Conservation (phyloP, 1,140 invertebrate genomes). For the Pteromalus puparum region DNA sequence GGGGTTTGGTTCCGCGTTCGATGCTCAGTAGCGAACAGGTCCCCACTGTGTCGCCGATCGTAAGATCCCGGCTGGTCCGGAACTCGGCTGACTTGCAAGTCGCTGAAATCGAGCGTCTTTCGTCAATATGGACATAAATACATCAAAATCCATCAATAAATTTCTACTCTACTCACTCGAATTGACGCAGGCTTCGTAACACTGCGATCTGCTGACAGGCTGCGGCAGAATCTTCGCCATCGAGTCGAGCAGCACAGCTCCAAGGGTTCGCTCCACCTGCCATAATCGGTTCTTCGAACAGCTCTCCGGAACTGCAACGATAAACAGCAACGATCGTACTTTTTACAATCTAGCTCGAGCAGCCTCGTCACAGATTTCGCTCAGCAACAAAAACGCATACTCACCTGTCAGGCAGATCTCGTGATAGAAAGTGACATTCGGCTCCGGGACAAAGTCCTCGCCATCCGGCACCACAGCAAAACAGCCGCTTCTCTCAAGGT, state of each 20-base stretch:
- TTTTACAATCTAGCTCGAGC: background rate
- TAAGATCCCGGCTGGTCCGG: conserved; percentile 61
- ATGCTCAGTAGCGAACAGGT: conserved; percentile 62
- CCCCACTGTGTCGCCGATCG: conserved; percentile 59
- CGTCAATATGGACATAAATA: conserved; percentile 47
- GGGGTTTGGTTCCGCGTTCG: conserved; percentile 64
- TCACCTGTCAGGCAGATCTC: conserved; percentile 66
- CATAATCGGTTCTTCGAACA: conserved; percentile 62
- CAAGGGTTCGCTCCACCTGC: conserved; percentile 68
- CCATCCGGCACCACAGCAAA: conserved; percentile 61
- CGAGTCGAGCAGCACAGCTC: conserved; percentile 64
- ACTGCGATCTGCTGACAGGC: conserved; percentile 59
- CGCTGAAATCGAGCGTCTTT: background rate
- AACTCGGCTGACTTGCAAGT: conserved; percentile 68
- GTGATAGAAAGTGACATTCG: conserved; percentile 65
- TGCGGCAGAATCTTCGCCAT: conserved; percentile 52
- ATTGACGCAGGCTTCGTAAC: conserved; percentile 65
- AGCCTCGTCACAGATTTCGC: background rate
- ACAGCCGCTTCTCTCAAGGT: conserved; percentile 65
- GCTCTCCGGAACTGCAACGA: conserved; percentile 56
- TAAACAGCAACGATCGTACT: background rate
- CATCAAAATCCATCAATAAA: background rate
- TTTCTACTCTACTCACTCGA: conserved; percentile 53
- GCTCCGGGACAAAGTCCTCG: conserved; percentile 64
- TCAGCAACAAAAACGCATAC: background rate